A percentile compares a stretch with the other conserved stretches of the same genome.
Conservation (phyloP, 2,797 vertebrate genomes). For the Florisuga fusca region DNA sequence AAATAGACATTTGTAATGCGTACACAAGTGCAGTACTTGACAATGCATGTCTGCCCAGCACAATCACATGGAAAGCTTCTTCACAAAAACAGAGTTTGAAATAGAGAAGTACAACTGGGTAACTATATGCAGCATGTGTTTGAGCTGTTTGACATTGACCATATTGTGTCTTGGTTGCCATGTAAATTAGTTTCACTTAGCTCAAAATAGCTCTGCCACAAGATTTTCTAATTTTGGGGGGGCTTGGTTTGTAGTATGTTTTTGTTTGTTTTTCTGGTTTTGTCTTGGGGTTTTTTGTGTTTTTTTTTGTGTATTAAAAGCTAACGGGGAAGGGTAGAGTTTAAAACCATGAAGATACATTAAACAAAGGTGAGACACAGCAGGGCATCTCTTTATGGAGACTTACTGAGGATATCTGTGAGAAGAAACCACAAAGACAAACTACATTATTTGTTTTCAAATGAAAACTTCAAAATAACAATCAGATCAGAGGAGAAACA, state of each 20-base stretch:
- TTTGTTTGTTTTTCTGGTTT: no score
- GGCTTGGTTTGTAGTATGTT: background rate
- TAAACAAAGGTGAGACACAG: background rate
- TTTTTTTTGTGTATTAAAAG: background rate
- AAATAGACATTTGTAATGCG: background rate
- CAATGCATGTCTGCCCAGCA: background rate
- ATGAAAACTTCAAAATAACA: background rate
- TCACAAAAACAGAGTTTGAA: background rate
- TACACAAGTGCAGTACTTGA: background rate
- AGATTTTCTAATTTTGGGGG: background rate
- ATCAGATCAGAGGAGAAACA: background rate
- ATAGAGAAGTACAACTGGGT: background rate
- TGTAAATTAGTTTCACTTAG: background rate
- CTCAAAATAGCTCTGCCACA: background rate
- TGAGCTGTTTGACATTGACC: background rate
- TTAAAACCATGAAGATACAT: background rate
- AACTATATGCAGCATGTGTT: background rate
- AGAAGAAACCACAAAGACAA: background rate
- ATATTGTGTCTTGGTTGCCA: slow-evolving; percentile 1
- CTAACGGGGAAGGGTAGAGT: background rate
- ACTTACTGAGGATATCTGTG: background rate
- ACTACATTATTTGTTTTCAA: background rate
- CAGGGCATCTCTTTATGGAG: background rate
- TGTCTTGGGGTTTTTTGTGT: no score
- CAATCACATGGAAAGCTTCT: background rate